A percentile compares a stretch with the other conserved stretches of the same genome.
Evolutionary conservation across 2,888 invertebrate genomes (phyloP).

Genomic region (Deladenus siricidicola): DNA sequence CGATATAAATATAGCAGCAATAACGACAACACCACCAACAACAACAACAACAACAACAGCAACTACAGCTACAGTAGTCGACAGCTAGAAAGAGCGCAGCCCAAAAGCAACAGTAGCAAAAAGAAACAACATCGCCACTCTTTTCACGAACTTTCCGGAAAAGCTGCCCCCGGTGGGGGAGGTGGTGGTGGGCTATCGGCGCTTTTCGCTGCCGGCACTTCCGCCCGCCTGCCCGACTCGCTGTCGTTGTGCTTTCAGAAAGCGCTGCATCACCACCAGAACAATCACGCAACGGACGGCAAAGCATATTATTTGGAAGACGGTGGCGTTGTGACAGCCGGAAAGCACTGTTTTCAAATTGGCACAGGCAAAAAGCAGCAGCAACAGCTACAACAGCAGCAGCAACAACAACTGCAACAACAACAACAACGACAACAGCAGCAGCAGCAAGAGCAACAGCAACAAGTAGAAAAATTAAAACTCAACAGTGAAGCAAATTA

Average conservation of each 20-base stretch:
- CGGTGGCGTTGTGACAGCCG: background rate
- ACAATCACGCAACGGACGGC: background rate
- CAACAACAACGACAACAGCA: background rate
- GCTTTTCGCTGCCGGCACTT: conserved; percentile 18
- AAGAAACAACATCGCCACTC: background rate
- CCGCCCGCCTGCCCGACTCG: conserved; percentile 45
- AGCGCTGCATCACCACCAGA: conserved; percentile 15
- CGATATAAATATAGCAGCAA: background rate
- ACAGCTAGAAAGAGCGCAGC: background rate
- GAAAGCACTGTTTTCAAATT: conserved; percentile 7
- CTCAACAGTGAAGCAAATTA: no score
- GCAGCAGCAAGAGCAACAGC: no score
- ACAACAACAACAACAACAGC: background rate
- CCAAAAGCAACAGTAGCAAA: background rate
- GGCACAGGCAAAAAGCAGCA: conserved; percentile 1
- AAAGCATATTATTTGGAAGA: background rate
- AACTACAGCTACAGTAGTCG: background rate
- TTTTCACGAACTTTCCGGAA: background rate
- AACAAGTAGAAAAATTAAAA: no score
- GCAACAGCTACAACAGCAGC: background rate
- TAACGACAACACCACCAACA: background rate
- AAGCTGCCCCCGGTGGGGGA: background rate
- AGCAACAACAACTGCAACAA: background rate
- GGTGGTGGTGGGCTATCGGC: conserved; percentile 2
- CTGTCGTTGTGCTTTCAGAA: conserved; percentile 41